Base-by-base conservation (phyloP, 2,888 invertebrate species). In the Xanthorhoe designata region DNA sequence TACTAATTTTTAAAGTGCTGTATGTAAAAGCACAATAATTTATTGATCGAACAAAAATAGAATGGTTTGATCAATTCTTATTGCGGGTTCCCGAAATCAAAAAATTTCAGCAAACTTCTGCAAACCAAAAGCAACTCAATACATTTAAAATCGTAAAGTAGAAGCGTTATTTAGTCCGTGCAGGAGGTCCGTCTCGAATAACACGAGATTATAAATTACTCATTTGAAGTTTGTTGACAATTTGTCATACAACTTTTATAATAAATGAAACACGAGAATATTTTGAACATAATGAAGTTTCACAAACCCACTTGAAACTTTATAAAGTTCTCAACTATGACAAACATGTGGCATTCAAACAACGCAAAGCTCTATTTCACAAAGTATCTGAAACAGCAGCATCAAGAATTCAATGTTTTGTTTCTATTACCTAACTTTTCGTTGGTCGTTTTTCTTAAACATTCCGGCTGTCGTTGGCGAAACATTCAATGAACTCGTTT, bases 401-500 rank as follows among this genome's bases (percentile, higher is more conserved):
- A 75, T 76, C 77, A 79, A 77, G 76, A 77, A 80, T 78, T 76
- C 78, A 77, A 76, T 85, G 88, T 86, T 85, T 85, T 86, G 82
- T 83, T 87, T 89, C 82, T 84, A 88, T 89, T 86, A 83, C 80
- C 80, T 79, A 84, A 86, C 84, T 87, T 87, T 84, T 80, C 73
- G 77, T 82, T 74, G 81, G 83, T 87, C 85, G 86, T 90, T 90
- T 89, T 88, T 87, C 85, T 83, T 84, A 80, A 86, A 85, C 88
- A 86, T 86, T 85, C 85, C 85, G 81, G 80, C 81, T 83, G 84
- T 84, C 88, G 86, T 89, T 87, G 85, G 85, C 84, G 83, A 83
- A 83, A 83, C 82, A 85, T 88, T 82, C 87, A 89, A 91, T 90
- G 87, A 84, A 88, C 87, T 84, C 90, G 88, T 91, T 92, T 89